Percentiles rank a stretch among this genome's conserved stretches.
Evolutionary conservation across 2,797 vertebrate genomes (phyloP).

Genomic region (Garrulus glandarius): DNA sequence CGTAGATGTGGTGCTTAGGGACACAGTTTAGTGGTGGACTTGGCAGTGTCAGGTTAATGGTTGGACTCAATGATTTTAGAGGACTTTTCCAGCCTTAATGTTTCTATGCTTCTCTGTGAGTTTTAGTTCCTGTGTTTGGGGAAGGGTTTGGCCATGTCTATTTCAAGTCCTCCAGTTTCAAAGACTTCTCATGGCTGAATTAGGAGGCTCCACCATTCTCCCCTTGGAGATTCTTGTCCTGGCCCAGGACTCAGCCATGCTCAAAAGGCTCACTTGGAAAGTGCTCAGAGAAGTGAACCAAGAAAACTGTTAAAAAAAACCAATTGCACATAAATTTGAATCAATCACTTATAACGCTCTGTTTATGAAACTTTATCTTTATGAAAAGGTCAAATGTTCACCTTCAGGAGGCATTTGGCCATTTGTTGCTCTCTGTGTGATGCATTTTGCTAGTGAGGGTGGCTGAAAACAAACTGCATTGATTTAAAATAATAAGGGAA

Average conservation of each 20-base stretch:
- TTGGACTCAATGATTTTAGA: not conserved
- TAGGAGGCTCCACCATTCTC: fast-evolving
- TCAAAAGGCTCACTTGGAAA: not conserved
- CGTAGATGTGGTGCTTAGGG: not conserved
- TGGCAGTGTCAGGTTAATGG: not conserved
- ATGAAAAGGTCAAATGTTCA: not conserved
- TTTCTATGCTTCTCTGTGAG: not conserved
- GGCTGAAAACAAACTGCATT: not conserved
- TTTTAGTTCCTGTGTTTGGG: not conserved
- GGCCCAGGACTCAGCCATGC: not conserved
- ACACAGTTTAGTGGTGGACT: no score
- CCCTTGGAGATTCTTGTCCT: not conserved
- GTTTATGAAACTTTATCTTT: not conserved
- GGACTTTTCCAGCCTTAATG: not conserved
- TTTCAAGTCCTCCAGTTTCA: not conserved
- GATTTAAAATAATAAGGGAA: not conserved
- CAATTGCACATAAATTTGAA: not conserved
- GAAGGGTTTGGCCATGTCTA: not conserved
- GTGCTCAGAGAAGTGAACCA: not conserved
- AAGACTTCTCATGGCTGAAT: not conserved
- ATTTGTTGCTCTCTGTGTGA: not conserved
- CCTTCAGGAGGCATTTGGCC: not conserved
- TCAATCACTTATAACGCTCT: not conserved
- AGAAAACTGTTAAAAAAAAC: not conserved
- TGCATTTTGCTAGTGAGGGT: not conserved